A percentile compares a stretch with the other conserved stretches of the same genome.
These are phyloP conservation scores for Neosilurus mollespiculum DNA, from an alignment of 2,797 vertebrate species.

Conservation along the genomic window DNA sequence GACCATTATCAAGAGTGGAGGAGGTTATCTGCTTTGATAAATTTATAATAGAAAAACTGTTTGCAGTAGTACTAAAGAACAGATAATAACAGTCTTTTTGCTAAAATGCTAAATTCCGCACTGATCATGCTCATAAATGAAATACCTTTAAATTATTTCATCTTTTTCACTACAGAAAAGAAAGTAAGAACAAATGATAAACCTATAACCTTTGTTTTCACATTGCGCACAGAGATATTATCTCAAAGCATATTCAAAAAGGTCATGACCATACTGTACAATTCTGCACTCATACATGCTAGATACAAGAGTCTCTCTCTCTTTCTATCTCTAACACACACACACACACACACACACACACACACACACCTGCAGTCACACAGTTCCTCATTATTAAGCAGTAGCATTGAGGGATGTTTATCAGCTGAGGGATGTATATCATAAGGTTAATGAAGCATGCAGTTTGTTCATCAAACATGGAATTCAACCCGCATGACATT, in stretches of 20 bases:
- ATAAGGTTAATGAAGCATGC: conserved; percentile 62
- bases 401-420: conserved; percentile 51
- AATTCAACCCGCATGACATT: conserved; percentile 48
- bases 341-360: conserved; percentile 11
- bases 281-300: conserved; percentile 18
- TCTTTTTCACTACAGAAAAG: not conserved
- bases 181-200: conserved; percentile 16
- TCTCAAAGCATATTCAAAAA: conserved; percentile 49
- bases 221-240: conserved; percentile 29
- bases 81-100: conserved; percentile 20
- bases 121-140: not conserved
- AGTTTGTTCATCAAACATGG: conserved; percentile 57
- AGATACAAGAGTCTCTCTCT: not conserved
- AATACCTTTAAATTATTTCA: not conserved
- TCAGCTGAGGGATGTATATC: conserved; percentile 57
- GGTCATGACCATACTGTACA: conserved; percentile 50
- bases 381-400: conserved; percentile 45
- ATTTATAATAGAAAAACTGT: conserved; percentile 25
- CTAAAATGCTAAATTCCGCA: conserved; percentile 24
- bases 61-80: conserved; percentile 13
- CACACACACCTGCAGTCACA: conserved; percentile 37
- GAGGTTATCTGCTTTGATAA: conserved; percentile 39
- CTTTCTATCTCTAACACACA: no score
- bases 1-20: conserved; percentile 24
- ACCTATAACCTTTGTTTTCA: conserved; percentile 32